phyloP scores from a whole-genome alignment of 2,888 invertebrate species.

The Troilus luridus region DNA sequence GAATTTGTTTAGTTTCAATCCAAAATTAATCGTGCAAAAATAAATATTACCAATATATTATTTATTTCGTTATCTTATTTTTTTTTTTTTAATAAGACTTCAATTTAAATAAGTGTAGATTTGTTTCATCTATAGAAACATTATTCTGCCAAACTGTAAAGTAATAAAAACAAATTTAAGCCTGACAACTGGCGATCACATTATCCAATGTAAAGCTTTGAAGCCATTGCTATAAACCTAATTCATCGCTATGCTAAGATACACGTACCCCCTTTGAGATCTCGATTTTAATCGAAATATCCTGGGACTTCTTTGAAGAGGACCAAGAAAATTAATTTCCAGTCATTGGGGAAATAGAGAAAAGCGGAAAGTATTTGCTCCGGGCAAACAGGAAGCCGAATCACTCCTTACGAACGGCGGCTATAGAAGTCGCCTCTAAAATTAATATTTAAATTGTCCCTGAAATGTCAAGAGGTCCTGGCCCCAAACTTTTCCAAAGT shows the following conservation, averaged over 20 bases:
- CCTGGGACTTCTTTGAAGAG: constrained; percentile 2
- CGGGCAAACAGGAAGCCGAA: neutral
- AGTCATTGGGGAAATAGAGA: constrained; percentile 9
- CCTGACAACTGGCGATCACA: neutral
- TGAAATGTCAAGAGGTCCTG: neutral
- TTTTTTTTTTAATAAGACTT: no score
- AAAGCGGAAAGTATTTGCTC: constrained; percentile 15
- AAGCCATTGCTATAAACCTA: neutral
- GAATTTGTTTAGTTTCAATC: no score
- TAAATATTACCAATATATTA: no score
- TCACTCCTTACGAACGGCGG: neutral
- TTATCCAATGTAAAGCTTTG: neutral
- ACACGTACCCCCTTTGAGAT: neutral
- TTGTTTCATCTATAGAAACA: no score
- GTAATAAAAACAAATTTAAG: neutral
- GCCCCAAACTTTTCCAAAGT: neutral
- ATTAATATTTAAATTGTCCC: constrained; percentile 45
- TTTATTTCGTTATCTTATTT: no score
- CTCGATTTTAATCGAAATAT: constrained; percentile 23
- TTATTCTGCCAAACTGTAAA: no score
- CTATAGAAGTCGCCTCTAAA: neutral
- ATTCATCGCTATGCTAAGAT: neutral
- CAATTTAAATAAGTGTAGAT: no score
- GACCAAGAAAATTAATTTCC: constrained; percentile 33
- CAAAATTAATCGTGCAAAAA: no score